A percentile compares a stretch with the other conserved stretches of the same genome.
phyloP scores from a whole-genome alignment of 2,888 invertebrate genomes.

The Meloe dianella region DNA sequence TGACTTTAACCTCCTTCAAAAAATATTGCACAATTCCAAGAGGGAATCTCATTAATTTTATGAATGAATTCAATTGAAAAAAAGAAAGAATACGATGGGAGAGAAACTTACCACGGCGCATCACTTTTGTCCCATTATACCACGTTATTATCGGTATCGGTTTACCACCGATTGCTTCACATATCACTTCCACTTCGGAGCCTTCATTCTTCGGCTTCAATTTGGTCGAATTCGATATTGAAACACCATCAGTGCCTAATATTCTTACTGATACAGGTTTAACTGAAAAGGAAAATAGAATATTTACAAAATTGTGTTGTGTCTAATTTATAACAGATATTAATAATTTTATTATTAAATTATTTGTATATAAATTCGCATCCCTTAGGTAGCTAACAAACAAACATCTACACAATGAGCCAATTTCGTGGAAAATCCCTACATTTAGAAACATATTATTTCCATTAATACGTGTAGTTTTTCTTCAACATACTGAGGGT shows the following conservation, averaged over 20 bases:
- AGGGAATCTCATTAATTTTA: not conserved
- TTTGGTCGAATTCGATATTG: conserved; percentile 67
- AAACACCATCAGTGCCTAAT: conserved; percentile 68
- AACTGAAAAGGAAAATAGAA: conserved; percentile 67
- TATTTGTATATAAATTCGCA: too few species aligned
- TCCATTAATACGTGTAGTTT: too few species aligned
- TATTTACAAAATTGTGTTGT: not conserved
- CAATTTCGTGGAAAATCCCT: too few species aligned
- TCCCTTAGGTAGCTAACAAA: too few species aligned
- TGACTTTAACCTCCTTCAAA: not conserved
- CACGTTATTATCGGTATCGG: conserved; percentile 85
- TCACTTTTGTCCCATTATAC: conserved; percentile 77
- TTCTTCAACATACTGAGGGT: too few species aligned
- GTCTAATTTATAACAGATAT: not conserved
- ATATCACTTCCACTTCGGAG: conserved; percentile 70
- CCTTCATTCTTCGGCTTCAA: conserved; percentile 77
- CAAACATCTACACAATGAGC: too few species aligned
- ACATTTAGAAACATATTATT: too few species aligned
- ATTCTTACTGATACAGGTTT: conserved; percentile 80
- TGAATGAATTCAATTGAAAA: conserved; percentile 1
- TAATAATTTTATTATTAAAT: too few species aligned
- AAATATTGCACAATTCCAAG: not conserved
- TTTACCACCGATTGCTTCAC: conserved; percentile 80
- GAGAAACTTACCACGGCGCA: conserved; percentile 61
- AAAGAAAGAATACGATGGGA: not conserved